Conservation (phyloP, 2,113 vertebrate genomes). For the Lepus europaeus region DNA sequence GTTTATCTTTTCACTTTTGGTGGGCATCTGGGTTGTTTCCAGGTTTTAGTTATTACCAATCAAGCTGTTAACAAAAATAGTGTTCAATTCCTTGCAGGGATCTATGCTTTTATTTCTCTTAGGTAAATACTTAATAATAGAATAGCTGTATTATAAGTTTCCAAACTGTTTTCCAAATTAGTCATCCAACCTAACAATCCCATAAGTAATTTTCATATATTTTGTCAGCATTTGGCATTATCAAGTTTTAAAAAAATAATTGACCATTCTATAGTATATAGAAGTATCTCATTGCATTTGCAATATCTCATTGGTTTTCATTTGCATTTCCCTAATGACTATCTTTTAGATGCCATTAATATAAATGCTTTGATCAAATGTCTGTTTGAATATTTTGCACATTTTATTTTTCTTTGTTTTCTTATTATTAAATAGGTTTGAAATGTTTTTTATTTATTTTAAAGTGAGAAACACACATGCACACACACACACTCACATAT, state of each 20-base stretch:
- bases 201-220: background rate
- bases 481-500: too few relatives aligned
- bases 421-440: background rate
- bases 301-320: background rate
- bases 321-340: background rate
- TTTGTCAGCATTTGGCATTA: background rate
- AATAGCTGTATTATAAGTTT: background rate
- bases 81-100: background rate
- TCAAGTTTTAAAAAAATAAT: background rate
- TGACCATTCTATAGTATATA: background rate
- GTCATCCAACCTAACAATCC: background rate
- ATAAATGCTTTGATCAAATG: background rate
- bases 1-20: background rate
- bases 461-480: too few relatives aligned
- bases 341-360: background rate
- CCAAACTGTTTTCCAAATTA: background rate
- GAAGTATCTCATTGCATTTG: background rate
- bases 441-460: too few relatives aligned
- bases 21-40: background rate
- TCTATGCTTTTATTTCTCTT: background rate
- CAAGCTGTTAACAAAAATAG: background rate
- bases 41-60: background rate
- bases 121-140: background rate
- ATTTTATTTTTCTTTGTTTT: background rate
- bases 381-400: background rate